phyloP scores from a whole-genome alignment of 30 jellyfish, hydroid and myxozoan species.

The Aurelia aurita complex sp. Pacific region DNA sequence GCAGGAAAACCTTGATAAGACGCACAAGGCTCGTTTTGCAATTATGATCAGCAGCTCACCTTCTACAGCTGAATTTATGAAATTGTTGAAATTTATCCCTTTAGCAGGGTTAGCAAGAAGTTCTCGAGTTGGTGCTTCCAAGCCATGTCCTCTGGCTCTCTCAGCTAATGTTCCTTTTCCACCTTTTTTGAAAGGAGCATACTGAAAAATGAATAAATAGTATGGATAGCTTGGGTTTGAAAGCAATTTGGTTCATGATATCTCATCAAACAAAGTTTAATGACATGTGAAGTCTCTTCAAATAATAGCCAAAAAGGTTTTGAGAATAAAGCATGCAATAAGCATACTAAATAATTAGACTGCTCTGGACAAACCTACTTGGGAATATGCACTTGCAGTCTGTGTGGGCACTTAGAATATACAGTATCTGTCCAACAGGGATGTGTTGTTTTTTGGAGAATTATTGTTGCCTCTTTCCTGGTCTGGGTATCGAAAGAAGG shows the following conservation, averaged over 20 bases:
- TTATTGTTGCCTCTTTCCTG: no score
- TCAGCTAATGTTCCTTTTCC: conserved; percentile 94
- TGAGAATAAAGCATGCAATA: no score
- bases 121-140: conserved; percentile 60
- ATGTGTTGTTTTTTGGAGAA: no score
- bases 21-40: not conserved
- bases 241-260: not conserved
- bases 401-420: no score
- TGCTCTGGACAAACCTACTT: no score
- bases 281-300: not conserved
- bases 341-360: no score
- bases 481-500: no score
- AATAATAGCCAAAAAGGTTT: no score
- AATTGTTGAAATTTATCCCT: not conserved
- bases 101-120: conserved; percentile 24
- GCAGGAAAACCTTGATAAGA: no score
- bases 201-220: conserved; percentile 19
- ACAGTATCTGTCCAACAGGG: no score
- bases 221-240: not conserved
- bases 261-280: not conserved
- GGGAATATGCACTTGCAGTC: no score
- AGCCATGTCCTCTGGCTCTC: conserved; percentile 81
- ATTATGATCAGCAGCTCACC: conserved; percentile 18
- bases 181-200: conserved; percentile 84
- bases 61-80: conserved; percentile 18